Conservation (phyloP, 92 coral and sea anemone genomes). For the Pocillopora meandrina region DNA sequence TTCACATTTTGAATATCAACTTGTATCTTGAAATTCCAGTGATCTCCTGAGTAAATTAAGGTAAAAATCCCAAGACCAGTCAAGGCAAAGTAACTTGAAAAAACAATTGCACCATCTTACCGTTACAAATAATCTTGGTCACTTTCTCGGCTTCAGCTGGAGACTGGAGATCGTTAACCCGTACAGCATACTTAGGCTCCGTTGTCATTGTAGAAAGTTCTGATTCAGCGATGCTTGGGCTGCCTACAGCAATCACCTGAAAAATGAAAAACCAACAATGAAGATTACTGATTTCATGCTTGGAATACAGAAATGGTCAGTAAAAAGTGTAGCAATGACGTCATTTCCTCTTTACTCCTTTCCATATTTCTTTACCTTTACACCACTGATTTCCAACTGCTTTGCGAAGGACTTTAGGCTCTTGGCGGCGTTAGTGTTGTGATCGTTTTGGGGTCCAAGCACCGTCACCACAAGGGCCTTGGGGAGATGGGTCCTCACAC, state of each 20-base stretch:
- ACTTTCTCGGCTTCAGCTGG: constrained; percentile 79
- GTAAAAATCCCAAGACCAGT: neutral
- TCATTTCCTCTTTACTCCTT: neutral
- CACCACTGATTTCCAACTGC: constrained; percentile 83
- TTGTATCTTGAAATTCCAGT: no score
- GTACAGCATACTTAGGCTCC: constrained; percentile 76
- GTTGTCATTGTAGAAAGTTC: constrained; percentile 81
- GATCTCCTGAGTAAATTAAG: no score
- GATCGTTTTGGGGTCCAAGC: constrained; percentile 88
- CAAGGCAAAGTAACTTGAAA: neutral
- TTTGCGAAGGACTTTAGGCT: constrained; percentile 84
- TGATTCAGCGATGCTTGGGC: constrained; percentile 61
- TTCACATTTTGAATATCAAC: no score
- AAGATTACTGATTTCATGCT: neutral
- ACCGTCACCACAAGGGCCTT: constrained; percentile 74
- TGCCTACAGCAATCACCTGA: constrained; percentile 77
- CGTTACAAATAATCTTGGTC: constrained; percentile 81
- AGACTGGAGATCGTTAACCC: constrained; percentile 68
- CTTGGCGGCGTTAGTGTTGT: constrained; percentile 84
- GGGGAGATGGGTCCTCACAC: constrained; percentile 84
- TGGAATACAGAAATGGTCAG: neutral
- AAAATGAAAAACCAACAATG: neutral
- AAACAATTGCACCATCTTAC: constrained; percentile 36
- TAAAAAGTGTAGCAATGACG: no score
- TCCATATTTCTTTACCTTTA: constrained; percentile 28